Base-by-base conservation (phyloP, 2,888 invertebrate species). In the Camptogramma bilineatum region DNA sequence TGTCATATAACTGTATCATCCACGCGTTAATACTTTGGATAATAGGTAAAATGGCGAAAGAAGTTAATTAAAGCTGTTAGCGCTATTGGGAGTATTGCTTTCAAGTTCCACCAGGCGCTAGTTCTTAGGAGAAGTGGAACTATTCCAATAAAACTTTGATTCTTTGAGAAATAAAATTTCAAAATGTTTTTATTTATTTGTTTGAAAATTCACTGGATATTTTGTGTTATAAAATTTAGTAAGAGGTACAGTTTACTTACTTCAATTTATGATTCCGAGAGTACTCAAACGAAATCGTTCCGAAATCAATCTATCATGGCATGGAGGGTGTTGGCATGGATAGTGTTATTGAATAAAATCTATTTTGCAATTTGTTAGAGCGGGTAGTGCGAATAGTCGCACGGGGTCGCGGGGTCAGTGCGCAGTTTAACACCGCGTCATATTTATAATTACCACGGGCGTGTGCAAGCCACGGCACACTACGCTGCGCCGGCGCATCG, bases 341-440 rank as follows among this genome's bases (percentile, higher is more conserved):
- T 17, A 18, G 21, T 52, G n/a, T 54, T 47, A 64, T 60, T 60
- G 56, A 65, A 65, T 56, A 65, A 52, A 52, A 53, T 56, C 21
- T 34, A 53, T 53, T 53, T 59, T 17, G 52, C 52, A 16, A 39
- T 64, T 3, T 46, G 16, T 34, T 34, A 42, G 9, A 24, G 21
- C 17, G 9, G 13, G 19, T 7, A 82, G 83, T 82, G 83, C 80
- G 78, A 81, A 79, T 72, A 73, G 77, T 78, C 79, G 72, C 71
- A 79, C 72, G 74, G 78, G 87, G 90, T 88, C 86, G 84, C 70
- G 4, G 80, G 91, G 89, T 91, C 90, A 87, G 80, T 85, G 83
- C 84, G 89, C 89, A 83, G 90, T 90, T 92, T 91, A 91, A 87
- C 91, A 91, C 90, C 91, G 90, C 91, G 92, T 92, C 92, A 91